phyloP scores from a whole-genome alignment of 2,888 invertebrate species.

The Trimorus sp. region DNA sequence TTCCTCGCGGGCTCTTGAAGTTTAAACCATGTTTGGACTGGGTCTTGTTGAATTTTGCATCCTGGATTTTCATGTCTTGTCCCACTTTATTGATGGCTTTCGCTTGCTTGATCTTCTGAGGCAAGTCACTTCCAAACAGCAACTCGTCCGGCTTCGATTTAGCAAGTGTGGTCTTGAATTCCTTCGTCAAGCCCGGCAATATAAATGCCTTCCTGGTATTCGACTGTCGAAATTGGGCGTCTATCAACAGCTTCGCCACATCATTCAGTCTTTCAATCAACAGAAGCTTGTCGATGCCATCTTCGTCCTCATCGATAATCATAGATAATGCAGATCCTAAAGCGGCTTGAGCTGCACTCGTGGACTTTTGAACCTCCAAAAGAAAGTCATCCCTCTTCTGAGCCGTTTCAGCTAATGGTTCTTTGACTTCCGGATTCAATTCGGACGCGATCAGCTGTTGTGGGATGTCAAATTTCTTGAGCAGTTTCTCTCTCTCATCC shows the following conservation, averaged over 20 bases:
- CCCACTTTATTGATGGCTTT: constrained; percentile 9
- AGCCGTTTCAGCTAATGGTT: constrained; percentile 41
- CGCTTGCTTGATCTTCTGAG: not conserved
- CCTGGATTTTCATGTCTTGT: not conserved
- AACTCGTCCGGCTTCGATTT: not conserved
- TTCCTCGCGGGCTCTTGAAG: too few species aligned
- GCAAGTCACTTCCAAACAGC: not conserved
- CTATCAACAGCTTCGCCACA: constrained; percentile 14
- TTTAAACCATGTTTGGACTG: too few species aligned
- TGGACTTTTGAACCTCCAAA: constrained; percentile 39
- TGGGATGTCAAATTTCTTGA: constrained; percentile 41
- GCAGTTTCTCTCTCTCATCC: constrained; percentile 26
- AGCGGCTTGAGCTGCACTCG: constrained; percentile 37
- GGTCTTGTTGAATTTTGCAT: not conserved
- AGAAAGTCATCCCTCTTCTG: constrained; percentile 50
- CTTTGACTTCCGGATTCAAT: constrained; percentile 56
- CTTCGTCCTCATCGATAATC: constrained; percentile 39
- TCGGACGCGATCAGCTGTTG: constrained; percentile 36
- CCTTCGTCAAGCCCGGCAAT: not conserved
- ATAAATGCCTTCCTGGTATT: not conserved
- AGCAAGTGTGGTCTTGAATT: not conserved
- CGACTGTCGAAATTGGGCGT: not conserved
- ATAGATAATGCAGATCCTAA: constrained; percentile 38
- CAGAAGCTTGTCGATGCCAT: constrained; percentile 24
- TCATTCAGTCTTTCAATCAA: constrained; percentile 35